phyloP scores from a whole-genome alignment of 1,140 invertebrate genomes.

The Papilio polyxenes region DNA sequence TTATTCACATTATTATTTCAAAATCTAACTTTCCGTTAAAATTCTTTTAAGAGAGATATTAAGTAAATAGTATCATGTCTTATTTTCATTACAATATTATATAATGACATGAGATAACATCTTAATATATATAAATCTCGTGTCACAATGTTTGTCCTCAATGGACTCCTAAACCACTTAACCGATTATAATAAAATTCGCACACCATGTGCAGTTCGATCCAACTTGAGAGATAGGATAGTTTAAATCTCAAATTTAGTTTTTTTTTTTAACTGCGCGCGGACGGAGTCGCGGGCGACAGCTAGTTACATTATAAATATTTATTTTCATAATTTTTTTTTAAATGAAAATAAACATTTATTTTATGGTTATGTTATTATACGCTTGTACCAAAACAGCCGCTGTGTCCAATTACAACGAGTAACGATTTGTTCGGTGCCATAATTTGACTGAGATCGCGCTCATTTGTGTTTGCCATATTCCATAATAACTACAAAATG shows the following conservation, averaged over 20 bases:
- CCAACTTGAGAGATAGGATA: no score
- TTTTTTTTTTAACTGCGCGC: no score
- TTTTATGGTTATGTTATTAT: conserved; percentile 19
- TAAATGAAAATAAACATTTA: conserved; percentile 17
- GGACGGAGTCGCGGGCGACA: no score
- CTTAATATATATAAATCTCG: no score
- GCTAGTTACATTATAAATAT: not conserved
- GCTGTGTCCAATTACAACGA: conserved; percentile 64
- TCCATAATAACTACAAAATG: conserved; percentile 55
- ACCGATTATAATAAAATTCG: no score
- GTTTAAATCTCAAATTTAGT: no score
- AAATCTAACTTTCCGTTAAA: not conserved
- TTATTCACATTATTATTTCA: not conserved
- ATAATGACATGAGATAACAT: no score
- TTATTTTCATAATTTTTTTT: not conserved
- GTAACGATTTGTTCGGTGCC: conserved; percentile 57
- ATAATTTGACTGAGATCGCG: conserved; percentile 66
- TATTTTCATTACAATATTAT: no score
- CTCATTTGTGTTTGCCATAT: conserved; percentile 68
- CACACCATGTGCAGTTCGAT: no score
- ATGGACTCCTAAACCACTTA: no score
- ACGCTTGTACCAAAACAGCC: conserved; percentile 47
- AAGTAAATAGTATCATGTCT: no score
- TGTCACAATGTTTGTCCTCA: no score
- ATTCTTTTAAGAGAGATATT: not conserved